These are phyloP conservation scores for Rotaria macrura DNA, from an alignment of 2,888 invertebrate species.

Conservation along the genomic window DNA sequence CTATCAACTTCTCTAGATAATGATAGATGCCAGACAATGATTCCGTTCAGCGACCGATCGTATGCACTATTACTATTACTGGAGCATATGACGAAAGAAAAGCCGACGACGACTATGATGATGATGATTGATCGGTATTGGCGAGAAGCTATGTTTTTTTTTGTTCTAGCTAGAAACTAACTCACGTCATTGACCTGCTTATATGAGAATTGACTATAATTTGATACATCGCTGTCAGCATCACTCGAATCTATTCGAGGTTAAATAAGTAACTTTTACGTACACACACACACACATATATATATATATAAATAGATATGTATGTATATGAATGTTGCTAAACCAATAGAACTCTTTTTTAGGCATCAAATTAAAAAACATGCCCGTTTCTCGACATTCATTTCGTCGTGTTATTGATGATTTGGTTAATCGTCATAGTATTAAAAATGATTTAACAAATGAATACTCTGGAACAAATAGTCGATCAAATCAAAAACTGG, in stretches of 20 bases:
- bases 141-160: neutral
- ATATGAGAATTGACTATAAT: neutral
- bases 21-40: neutral
- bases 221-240: neutral
- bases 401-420: slow-evolving; percentile 8
- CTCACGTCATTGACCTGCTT: neutral
- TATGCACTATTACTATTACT: neutral
- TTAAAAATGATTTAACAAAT: neutral
- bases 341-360: neutral
- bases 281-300: too few species aligned
- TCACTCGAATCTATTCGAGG: neutral
- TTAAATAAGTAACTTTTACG: neutral
- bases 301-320: too few species aligned
- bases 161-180: neutral
- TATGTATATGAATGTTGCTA: too few species aligned
- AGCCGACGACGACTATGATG: slow-evolving; percentile 11
- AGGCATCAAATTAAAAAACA: neutral
- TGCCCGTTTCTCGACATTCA: slow-evolving; percentile 7
- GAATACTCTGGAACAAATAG: neutral
- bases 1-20: neutral
- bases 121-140: slow-evolving; percentile 7
- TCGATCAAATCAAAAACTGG: neutral
- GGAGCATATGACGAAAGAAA: neutral
- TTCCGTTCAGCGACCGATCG: neutral
- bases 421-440: neutral